Evolutionary conservation across 2,113 vertebrate species (phyloP).

Genomic region (Megaleporinus macrocephalus): DNA sequence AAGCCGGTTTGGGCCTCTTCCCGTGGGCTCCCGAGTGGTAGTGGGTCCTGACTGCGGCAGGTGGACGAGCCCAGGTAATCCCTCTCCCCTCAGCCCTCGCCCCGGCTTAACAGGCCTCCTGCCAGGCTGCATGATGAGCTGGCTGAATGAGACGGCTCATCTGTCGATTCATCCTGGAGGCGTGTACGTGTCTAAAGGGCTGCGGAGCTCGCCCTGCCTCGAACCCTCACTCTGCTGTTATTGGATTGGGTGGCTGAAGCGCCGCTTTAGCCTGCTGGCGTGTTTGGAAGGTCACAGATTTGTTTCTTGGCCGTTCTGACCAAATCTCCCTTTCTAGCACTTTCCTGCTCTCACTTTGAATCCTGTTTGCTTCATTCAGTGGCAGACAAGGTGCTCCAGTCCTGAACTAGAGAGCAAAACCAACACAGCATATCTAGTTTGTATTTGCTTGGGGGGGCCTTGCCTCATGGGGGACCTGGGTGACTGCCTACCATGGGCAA

Average conservation of each 20-base stretch:
- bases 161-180: constrained; percentile 10
- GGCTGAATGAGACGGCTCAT: constrained; percentile 12
- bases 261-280: constrained; percentile 39
- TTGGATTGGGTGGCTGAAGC: constrained; percentile 54
- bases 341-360: background rate
- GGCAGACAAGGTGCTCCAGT: background rate
- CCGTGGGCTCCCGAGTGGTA: constrained; percentile 3
- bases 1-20: constrained; percentile 53
- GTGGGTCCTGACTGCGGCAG: constrained; percentile 6
- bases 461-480: too few relatives aligned
- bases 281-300: constrained; percentile 19
- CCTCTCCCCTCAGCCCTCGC: background rate
- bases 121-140: background rate
- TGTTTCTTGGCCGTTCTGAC: constrained; percentile 3
- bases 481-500: too few relatives aligned
- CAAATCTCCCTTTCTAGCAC: background rate
- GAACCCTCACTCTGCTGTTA: constrained; percentile 56
- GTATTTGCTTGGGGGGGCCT: too few relatives aligned
- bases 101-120: background rate
- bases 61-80: constrained; percentile 11
- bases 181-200: background rate
- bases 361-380: background rate
- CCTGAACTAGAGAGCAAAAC: background rate
- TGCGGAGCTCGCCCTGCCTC: background rate
- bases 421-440: too few relatives aligned